Base-by-base conservation (phyloP, 2,888 invertebrate species). In the Phragmatobia fuliginosa region DNA sequence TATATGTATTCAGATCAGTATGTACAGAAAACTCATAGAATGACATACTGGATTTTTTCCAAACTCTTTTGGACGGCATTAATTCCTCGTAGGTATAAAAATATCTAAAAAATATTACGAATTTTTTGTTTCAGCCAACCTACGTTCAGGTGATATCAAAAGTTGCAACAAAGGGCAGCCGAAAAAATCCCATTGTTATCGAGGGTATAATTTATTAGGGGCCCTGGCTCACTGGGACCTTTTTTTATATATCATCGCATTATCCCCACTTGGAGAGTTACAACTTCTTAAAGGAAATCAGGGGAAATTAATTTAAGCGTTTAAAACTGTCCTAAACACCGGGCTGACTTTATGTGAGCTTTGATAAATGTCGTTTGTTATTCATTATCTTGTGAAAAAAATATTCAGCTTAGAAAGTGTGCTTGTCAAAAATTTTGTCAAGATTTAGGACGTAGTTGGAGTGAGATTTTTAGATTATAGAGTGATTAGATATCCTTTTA, bases 201-300 rank as follows among this genome's bases (percentile, higher is more conserved):
- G 93, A 92, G 94, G 93, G 93, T 90, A 92, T 95, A 95, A 95
- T 95, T 95, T 95, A 95, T 95, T 94, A 94, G 92, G 92, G 94
- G 90, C 87, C 85, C 85, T 81, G 91, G 90, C 92, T 91, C 92
- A 90, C 89, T 87, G 94, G 92, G 92, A 92, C 94, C 94, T 95
- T 95, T 95, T 94, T 95, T 95, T 95, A 95, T 95, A 95, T 94
- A 95, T 95, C 95, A 95, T 95, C 95, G 94, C 93, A 94, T 95
- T 95, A 95, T 95, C 94, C 94, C 94, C 92, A 92, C 94, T 92
- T 89, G 89, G 93, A 87, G 91, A 94, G 94, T 94, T 94, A 94
- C 94, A 94, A 94, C 94, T 95, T 94, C 94, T 95, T 95, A 94
- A 94, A 94, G 93, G 91, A 94, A 94, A 94, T 93, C 93, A 90